A percentile compares a stretch with the other conserved stretches of the same genome.
These are phyloP conservation scores for Hippocampus mohnikei DNA, from an alignment of 2,113 vertebrate species.

Conservation along the genomic window DNA sequence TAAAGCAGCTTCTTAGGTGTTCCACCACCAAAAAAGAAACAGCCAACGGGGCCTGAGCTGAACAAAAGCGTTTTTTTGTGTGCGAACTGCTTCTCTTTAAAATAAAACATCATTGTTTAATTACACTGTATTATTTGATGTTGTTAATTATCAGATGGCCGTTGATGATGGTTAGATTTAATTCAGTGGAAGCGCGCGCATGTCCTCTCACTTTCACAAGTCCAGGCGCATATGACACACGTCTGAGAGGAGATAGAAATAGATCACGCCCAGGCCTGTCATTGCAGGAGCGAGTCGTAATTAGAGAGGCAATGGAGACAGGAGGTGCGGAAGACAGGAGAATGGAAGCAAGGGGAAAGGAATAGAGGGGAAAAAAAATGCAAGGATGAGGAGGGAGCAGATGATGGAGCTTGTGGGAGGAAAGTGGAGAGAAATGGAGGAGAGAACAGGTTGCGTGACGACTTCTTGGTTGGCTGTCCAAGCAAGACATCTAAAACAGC, in stretches of 20 bases:
- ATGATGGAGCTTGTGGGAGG: conserved; percentile 26
- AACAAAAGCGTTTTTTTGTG: too few relatives aligned
- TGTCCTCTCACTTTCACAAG: conserved; percentile 1
- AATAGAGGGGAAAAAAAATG: conserved; percentile 17
- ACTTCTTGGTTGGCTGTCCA: background rate
- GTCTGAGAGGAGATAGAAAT: conserved; percentile 55
- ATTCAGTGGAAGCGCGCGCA: conserved; percentile 5
- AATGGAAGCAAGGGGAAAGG: conserved; percentile 29
- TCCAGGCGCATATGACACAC: conserved; percentile 33
- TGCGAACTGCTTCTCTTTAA: too few relatives aligned
- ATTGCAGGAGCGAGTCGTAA: conserved; percentile 54
- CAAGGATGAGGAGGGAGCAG: conserved; percentile 22
- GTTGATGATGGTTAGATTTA: background rate
- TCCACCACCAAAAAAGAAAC: too few relatives aligned
- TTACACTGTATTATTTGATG: background rate
- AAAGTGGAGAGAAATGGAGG: conserved; percentile 13
- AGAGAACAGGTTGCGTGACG: conserved; percentile 6
- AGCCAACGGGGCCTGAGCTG: too few relatives aligned
- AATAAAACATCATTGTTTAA: too few relatives aligned
- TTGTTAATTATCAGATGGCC: background rate
- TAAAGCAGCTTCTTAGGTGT: too few relatives aligned
- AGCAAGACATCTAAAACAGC: conserved; percentile 1
- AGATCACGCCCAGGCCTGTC: conserved; percentile 56
- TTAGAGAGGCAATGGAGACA: conserved; percentile 45
- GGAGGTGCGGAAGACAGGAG: conserved; percentile 28